Percentiles rank a stretch among this genome's conserved stretches.
Evolutionary conservation across 2,888 invertebrate species (phyloP).

Genomic region (Harpalus rubripes): DNA sequence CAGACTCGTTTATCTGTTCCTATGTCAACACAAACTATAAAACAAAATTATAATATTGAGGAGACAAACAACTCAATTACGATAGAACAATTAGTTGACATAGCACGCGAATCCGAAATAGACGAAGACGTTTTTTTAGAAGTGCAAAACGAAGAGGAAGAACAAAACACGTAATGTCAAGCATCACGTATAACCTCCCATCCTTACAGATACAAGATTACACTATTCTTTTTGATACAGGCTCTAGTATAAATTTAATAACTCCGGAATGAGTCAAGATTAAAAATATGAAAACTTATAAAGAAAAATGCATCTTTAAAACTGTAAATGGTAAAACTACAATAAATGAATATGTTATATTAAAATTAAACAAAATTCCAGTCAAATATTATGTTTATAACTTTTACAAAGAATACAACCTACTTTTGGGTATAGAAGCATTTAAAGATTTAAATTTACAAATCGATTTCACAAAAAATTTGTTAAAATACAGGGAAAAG

Average conservation of each 20-base stretch:
- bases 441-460: neutral
- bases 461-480: slow-evolving; percentile 22
- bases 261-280: neutral
- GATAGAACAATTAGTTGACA: neutral
- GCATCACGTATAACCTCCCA: slow-evolving; percentile 12
- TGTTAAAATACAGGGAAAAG: slow-evolving; percentile 23
- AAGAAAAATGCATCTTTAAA: slow-evolving; percentile 34
- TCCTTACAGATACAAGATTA: neutral
- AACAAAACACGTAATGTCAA: slow-evolving; percentile 20
- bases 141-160: neutral
- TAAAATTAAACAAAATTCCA: slow-evolving; percentile 18
- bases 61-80: neutral
- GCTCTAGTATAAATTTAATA: slow-evolving; percentile 25
- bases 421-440: slow-evolving; percentile 29
- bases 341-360: neutral
- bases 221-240: slow-evolving; percentile 20
- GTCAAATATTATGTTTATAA: slow-evolving; percentile 38
- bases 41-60: slow-evolving; percentile 34
- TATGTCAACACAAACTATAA: slow-evolving; percentile 5
- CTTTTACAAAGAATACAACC: slow-evolving; percentile 27
- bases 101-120: neutral
- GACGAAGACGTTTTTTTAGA: slow-evolving; percentile 27
- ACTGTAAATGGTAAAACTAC: slow-evolving; percentile 34
- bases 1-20: neutral
- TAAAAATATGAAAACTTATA: slow-evolving; percentile 15